Evolutionary conservation across 2,113 vertebrate genomes (phyloP).

Genomic region (Phyllopteryx taeniolatus): DNA sequence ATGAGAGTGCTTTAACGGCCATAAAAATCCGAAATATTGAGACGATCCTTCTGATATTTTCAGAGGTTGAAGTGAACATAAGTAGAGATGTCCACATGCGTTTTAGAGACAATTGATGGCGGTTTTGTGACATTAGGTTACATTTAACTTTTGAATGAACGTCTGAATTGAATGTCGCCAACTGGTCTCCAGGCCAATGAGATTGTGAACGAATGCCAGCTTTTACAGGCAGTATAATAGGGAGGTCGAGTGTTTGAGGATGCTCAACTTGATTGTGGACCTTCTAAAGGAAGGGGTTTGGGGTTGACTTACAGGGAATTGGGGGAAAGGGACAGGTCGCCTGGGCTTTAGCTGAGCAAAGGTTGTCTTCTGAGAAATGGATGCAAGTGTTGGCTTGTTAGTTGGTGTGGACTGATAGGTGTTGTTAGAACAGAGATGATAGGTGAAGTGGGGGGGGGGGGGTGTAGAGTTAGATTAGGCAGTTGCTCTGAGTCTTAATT

Average conservation of each 20-base stretch:
- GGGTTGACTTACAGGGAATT: slow-evolving; percentile 25
- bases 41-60: too few species aligned
- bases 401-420: slow-evolving; percentile 22
- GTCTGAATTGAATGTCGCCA: too few species aligned
- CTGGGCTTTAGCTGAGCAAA: slow-evolving; percentile 18
- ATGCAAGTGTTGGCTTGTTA: slow-evolving; percentile 54
- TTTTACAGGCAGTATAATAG: background rate
- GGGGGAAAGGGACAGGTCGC: slow-evolving; percentile 9
- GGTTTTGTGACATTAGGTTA: too few species aligned
- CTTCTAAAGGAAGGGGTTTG: background rate
- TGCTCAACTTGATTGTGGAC: slow-evolving; percentile 14
- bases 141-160: too few species aligned
- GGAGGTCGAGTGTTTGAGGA: background rate
- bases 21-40: too few species aligned
- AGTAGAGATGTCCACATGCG: too few species aligned
- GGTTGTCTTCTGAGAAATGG: slow-evolving; percentile 19
- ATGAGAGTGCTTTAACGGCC: too few species aligned
- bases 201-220: background rate
- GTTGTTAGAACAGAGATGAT: background rate
- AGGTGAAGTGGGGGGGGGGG: background rate
- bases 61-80: too few species aligned
- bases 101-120: too few species aligned
- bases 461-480: slow-evolving; percentile 65
- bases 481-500: slow-evolving; percentile 78
- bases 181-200: too few species aligned